phyloP scores from a whole-genome alignment of 2,797 vertebrate genomes.

The Adelosebastes latens region DNA sequence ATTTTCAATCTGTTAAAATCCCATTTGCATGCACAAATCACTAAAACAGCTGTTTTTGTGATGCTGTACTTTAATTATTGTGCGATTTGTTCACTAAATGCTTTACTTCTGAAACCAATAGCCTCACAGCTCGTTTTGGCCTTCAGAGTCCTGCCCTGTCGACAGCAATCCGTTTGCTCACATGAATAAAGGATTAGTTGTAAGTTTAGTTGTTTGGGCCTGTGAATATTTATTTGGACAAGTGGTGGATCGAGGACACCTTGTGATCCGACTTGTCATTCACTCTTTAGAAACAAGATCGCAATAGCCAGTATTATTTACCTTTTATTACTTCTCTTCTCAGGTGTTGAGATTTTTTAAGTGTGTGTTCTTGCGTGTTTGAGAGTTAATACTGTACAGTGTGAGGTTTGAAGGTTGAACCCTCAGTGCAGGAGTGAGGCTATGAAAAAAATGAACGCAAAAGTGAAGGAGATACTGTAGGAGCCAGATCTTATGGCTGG shows the following conservation, averaged over 20 bases:
- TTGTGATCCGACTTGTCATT: slow-evolving; percentile 5
- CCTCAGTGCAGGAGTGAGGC: background rate
- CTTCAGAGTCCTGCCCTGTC: slow-evolving; percentile 2
- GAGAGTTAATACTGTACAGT: background rate
- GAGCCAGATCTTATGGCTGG: background rate
- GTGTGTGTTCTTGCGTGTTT: background rate
- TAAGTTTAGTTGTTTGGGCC: slow-evolving; percentile 51
- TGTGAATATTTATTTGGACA: slow-evolving; percentile 61
- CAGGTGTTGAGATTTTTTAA: background rate
- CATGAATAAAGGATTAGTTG: slow-evolving; percentile 68
- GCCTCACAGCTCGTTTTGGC: background rate
- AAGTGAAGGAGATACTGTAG: background rate
- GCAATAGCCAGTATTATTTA: background rate
- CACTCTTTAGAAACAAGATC: background rate
- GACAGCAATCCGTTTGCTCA: slow-evolving; percentile 56
- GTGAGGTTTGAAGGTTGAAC: background rate
- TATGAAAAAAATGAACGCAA: background rate
- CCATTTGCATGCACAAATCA: background rate
- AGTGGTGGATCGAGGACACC: background rate
- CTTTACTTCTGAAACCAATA: slow-evolving; percentile 16
- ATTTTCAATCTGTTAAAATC: background rate
- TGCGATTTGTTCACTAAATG: background rate
- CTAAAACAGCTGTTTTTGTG: background rate
- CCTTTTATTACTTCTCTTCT: background rate
- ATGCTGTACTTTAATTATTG: background rate